These are phyloP conservation scores for Falco naumanni DNA, from an alignment of 2,797 vertebrate genomes.

Conservation along the genomic window DNA sequence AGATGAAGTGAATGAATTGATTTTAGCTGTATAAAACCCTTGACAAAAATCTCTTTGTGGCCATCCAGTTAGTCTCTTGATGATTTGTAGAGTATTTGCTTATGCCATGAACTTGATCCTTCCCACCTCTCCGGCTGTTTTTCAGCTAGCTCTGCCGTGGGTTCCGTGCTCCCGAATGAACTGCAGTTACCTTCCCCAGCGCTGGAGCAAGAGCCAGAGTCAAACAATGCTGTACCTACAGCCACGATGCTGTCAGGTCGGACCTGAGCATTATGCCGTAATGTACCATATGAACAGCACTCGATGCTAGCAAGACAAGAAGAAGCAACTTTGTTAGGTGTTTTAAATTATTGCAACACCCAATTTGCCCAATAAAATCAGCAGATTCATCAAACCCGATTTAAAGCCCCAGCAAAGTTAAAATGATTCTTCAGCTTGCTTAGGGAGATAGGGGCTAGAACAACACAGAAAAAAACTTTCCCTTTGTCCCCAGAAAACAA, in stretches of 20 bases:
- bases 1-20: conserved; percentile 82
- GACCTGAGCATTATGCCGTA: not conserved
- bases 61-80: conserved; percentile 75
- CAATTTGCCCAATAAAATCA: not conserved
- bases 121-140: conserved; percentile 47
- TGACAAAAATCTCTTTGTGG: conserved; percentile 77
- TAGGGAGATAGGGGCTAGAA: not conserved
- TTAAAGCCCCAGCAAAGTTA: not conserved
- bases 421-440: not conserved
- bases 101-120: conserved; percentile 67
- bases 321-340: not conserved
- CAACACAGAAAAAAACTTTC: not conserved
- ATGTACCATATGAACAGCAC: not conserved
- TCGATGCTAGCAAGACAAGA: not conserved
- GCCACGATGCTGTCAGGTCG: not conserved
- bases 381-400: not conserved
- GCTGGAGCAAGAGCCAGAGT: not conserved
- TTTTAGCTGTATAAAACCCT: conserved; percentile 81
- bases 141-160: conserved; percentile 25
- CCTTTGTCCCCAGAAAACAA: not conserved
- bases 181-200: not conserved
- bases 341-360: not conserved
- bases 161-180: not conserved
- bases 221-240: not conserved
- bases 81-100: conserved; percentile 74